Evolutionary conservation across 1,140 invertebrate genomes (phyloP), one percentile per base, ranked within the genome.

Genomic region (Lineus longissimus): DNA sequence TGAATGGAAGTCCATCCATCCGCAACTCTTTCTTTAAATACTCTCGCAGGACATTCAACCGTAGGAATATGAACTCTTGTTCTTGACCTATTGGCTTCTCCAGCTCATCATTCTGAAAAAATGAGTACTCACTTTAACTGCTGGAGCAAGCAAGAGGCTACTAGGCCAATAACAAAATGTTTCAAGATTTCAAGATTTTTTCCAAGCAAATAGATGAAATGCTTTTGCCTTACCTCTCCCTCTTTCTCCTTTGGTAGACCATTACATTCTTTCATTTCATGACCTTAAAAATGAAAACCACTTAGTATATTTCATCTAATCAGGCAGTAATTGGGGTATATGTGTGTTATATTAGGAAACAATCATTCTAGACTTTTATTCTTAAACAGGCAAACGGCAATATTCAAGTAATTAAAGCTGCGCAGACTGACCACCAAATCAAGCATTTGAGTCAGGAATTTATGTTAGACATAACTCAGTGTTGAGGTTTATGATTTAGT

Each of bases 221-320:
- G n/a, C n/a, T n/a, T n/a, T n/a, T n/a, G n/a, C n/a, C n/a, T 62
- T 58, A 72, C 71, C 63, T 83, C 75, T 65, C 81, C 81, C 31
- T 56, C 63, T 55, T 75, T 75, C 64, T 83, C 81, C 61, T 83
- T 82, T 33, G 85, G 65, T 1, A 86, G 73, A 1, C 95, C 96
- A 7, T 87, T 84, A 78, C 97, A 99, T 68, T 98, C 93, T 74
- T 96, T 93, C 88, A 98, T 90, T 79, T 97, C 94, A 80, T 99
- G 96, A 36, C 93, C 90, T 89, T 63, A 1, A 64, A 60, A 70
- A 43, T 71, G 70, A 59, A 65, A 57, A 36, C 33, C 33, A 36
- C 33, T n/a, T n/a, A n/a, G n/a, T n/a, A n/a, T n/a, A n/a, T n/a
- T n/a, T n/a, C n/a, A n/a, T n/a, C n/a, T n/a, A n/a, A n/a, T n/a